Evolutionary conservation across 2,888 invertebrate species (phyloP).

Genomic region (Caenorhabditis doughertyi): DNA sequence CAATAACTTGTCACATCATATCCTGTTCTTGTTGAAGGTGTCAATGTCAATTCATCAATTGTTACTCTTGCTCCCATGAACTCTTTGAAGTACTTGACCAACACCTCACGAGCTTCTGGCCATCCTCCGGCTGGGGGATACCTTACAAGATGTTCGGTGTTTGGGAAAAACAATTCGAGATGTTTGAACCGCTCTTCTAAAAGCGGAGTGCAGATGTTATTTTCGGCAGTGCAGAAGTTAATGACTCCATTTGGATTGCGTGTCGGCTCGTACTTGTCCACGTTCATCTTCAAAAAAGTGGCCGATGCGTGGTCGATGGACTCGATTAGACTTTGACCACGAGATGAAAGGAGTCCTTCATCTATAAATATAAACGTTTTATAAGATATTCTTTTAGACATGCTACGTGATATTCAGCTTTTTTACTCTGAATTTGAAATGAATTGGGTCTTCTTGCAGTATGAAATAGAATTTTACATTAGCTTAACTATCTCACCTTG

Average conservation of each 20-base stretch:
- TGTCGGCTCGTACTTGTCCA: slow-evolving; percentile 57
- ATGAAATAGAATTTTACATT: background rate
- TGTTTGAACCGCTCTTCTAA: slow-evolving; percentile 69
- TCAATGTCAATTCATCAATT: slow-evolving; percentile 65
- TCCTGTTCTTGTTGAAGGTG: slow-evolving; percentile 73
- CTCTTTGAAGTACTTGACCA: slow-evolving; percentile 66
- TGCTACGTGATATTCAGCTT: too few relatives aligned
- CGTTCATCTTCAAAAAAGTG: slow-evolving; percentile 66
- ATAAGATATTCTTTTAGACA: background rate
- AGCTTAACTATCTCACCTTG: background rate
- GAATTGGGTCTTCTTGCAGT: background rate
- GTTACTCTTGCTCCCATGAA: slow-evolving; percentile 66
- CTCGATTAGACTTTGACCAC: slow-evolving; percentile 56
- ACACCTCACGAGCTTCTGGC: slow-evolving; percentile 57
- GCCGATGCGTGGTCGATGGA: slow-evolving; percentile 60
- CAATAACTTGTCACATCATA: slow-evolving; percentile 75
- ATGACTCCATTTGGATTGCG: slow-evolving; percentile 71
- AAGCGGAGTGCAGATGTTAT: slow-evolving; percentile 74
- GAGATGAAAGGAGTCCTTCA: slow-evolving; percentile 45
- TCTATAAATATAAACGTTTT: slow-evolving; percentile 37
- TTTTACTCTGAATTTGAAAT: too few relatives aligned
- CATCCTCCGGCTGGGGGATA: slow-evolving; percentile 74
- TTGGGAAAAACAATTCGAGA: slow-evolving; percentile 65
- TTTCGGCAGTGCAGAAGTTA: slow-evolving; percentile 77
- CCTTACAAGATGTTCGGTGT: slow-evolving; percentile 64